Evolutionary conservation across 37 sponge, comb jelly and placozoan genomes (phyloP), one percentile per base, ranked within the genome.

Genomic region (Halisarca cf. caerulea): DNA sequence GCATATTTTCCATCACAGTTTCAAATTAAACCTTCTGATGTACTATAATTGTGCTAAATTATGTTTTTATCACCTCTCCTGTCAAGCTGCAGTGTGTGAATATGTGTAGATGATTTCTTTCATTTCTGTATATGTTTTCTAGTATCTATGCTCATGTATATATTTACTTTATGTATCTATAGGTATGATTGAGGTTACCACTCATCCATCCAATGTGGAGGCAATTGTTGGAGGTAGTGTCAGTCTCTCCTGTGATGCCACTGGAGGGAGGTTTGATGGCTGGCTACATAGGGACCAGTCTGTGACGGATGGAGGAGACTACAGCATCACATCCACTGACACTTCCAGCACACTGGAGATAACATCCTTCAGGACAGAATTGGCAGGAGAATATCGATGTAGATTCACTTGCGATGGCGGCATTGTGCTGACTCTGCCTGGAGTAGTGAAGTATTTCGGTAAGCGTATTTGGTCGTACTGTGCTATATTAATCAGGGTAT

Each of bases 311-410:
- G 36, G 24, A 11, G 45, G 24, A 18, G 45, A 39, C 25, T 74
- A 74, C 36, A 37, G 23, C 36, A 41, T 40, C 24, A 74, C 77
- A 14, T n/a, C 7, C 14, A 43, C 42, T 41, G 45, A 0, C 1
- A 4, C 42, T 36, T 15, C 25, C 20, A 74, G 77, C 45, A 74
- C 44, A 14, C 42, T 74, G 6, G 36, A 33, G 36, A 74, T 74
- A 44, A 74, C 32, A 44, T 37, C 77, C 8, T 43, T 74, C 45
- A 44, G 18, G 42, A 44, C 1, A 39, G 45, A 44, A 44, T 25
- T 74, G 25, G 21, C 5, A n/a, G 77, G 77, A 39, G 44, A 7
- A 24, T 74, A 74, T 40, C 40, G 77, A 74, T 74, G 77, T 41
- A 21, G 9, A 6, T 74, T 74, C 25, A 23, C 44, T 20, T 40